A percentile compares a stretch with the other conserved stretches of the same genome.
phyloP scores from a whole-genome alignment of 2,797 vertebrate species.

The Hyperoplus lanceolatus region DNA sequence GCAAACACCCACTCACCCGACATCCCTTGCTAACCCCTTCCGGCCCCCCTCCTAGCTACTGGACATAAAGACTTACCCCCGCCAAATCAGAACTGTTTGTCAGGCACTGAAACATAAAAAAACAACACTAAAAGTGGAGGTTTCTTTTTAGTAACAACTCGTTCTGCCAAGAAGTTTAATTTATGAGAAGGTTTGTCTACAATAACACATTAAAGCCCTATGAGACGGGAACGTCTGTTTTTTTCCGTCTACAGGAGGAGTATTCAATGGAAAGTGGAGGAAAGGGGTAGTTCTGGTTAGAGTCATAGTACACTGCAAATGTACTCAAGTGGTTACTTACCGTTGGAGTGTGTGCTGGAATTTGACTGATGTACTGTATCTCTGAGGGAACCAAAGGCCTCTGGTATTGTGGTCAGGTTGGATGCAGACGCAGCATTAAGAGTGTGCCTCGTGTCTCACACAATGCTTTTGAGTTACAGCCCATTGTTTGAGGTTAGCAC shows the following conservation, averaged over 20 bases:
- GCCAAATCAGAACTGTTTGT: conserved; percentile 59
- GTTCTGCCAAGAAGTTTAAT: conserved; percentile 75
- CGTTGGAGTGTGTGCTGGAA: conserved; percentile 47
- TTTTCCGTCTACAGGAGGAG: conserved; percentile 62
- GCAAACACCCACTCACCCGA: conserved; percentile 42
- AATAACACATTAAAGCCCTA: conserved; percentile 76
- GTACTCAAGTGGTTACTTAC: conserved; percentile 59
- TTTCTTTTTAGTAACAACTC: conserved; percentile 65
- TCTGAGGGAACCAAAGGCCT: conserved; percentile 57
- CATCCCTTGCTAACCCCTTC: conserved; percentile 44
- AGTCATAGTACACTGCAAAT: conserved; percentile 58
- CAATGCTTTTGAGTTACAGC: conserved; percentile 68
- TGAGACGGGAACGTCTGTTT: conserved; percentile 64
- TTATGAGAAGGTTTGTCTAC: conserved; percentile 75
- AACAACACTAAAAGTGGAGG: conserved; percentile 57
- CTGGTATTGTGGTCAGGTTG: conserved; percentile 58
- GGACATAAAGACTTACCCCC: conserved; percentile 55
- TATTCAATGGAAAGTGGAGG: conserved; percentile 62
- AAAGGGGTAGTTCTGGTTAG: conserved; percentile 53
- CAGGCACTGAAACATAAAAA: conserved; percentile 60
- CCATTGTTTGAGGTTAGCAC: conserved; percentile 69
- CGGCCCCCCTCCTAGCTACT: conserved; percentile 46
- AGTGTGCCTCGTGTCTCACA: conserved; percentile 75
- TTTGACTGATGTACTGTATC: conserved; percentile 45
- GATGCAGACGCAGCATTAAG: conserved; percentile 53